Percentiles rank a stretch among this genome's conserved stretches.
These are phyloP conservation scores for Melieria crassipennis DNA, from an alignment of 2,888 invertebrate species.

Conservation along the genomic window DNA sequence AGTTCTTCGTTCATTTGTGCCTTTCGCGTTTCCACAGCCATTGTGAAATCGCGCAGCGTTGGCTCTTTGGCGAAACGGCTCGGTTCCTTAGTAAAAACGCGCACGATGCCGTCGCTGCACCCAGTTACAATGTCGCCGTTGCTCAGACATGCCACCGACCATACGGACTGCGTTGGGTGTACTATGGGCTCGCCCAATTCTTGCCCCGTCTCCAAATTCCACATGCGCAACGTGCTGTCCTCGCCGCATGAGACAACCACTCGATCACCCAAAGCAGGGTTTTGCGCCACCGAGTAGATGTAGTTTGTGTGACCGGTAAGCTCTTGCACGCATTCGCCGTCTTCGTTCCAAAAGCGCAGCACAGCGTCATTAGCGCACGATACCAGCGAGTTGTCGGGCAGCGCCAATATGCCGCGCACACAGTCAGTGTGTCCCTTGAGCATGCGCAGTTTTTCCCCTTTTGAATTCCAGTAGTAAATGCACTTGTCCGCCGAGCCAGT, in stretches of 20 bases:
- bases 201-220: conserved; percentile 68
- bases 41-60: conserved; percentile 74
- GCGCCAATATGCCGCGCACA: conserved; percentile 78
- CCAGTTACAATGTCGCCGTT: conserved; percentile 94
- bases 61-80: conserved; percentile 75
- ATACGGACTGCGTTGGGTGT: conserved; percentile 86
- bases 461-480: conserved; percentile 82
- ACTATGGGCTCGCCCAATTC: conserved; percentile 62
- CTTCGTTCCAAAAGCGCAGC: conserved; percentile 83
- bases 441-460: conserved; percentile 74
- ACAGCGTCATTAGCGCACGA: conserved; percentile 94
- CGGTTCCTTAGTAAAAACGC: conserved; percentile 84
- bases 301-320: conserved; percentile 88
- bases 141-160: conserved; percentile 81
- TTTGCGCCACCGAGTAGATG: conserved; percentile 77
- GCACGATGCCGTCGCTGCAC: conserved; percentile 84
- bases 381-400: conserved; percentile 79
- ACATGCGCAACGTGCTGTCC: conserved; percentile 85
- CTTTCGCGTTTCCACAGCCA: conserved; percentile 75
- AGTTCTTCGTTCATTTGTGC: conserved; percentile 75
- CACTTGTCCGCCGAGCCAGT: conserved; percentile 95
- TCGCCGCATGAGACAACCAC: conserved; percentile 88
- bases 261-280: conserved; percentile 68
- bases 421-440: conserved; percentile 91
- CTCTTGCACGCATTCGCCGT: conserved; percentile 80